Evolutionary conservation across 2,113 vertebrate species (phyloP).

Genomic region (Ptilonorhynchus violaceus): DNA sequence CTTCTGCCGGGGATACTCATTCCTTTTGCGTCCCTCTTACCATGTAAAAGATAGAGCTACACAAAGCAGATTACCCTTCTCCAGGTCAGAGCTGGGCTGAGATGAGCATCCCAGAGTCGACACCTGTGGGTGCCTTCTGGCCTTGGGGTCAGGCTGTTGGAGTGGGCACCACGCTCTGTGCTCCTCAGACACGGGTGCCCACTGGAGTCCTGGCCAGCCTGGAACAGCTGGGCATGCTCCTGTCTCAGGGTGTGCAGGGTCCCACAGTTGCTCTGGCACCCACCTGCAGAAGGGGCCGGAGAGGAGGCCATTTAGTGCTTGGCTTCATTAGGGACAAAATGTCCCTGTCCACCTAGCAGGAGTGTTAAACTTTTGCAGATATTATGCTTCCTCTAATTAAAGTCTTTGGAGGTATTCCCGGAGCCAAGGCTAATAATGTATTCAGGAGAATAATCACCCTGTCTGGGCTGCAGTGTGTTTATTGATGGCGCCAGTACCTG

Average conservation of each 20-base stretch:
- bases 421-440: constrained; percentile 61
- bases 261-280: accelerated
- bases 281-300: neutral
- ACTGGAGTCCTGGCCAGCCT: neutral
- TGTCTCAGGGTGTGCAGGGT: accelerated
- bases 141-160: neutral
- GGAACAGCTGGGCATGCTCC: accelerated
- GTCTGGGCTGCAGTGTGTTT: neutral
- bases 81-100: neutral
- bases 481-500: constrained; percentile 68
- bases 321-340: neutral
- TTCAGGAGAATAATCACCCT: constrained; percentile 55
- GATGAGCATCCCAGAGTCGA: neutral
- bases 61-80: accelerated
- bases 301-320: neutral
- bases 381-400: constrained; percentile 69
- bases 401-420: constrained; percentile 58
- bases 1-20: neutral
- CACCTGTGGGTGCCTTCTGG: accelerated
- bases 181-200: neutral
- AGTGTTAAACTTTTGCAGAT: constrained; percentile 35
- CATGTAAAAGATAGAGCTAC: neutral
- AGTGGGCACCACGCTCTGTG: neutral
- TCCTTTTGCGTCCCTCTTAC: neutral
- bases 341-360: neutral